phyloP scores from a whole-genome alignment of 2,888 invertebrate species.

The Marronus borbonicus region DNA sequence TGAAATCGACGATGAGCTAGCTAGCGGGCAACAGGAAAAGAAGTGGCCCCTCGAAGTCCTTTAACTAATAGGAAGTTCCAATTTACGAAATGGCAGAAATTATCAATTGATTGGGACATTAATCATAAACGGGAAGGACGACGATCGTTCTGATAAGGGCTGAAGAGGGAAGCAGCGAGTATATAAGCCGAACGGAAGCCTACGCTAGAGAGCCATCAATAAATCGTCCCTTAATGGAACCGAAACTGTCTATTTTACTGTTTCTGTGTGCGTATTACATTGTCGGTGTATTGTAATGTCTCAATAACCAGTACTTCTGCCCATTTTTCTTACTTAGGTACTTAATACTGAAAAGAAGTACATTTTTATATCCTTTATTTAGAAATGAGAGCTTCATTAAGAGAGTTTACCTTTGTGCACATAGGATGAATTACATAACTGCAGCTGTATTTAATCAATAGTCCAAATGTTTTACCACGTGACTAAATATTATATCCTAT shows the following conservation, averaged over 20 bases:
- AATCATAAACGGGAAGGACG: slow-evolving; percentile 42
- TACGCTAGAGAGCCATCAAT: slow-evolving; percentile 39
- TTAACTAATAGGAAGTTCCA: slow-evolving; percentile 48
- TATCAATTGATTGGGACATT: slow-evolving; percentile 48
- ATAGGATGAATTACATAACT: too few species aligned
- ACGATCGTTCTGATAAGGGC: slow-evolving; percentile 42
- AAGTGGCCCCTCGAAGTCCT: slow-evolving; percentile 38
- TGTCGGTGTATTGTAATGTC: slow-evolving; percentile 6
- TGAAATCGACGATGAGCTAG: slow-evolving; percentile 22
- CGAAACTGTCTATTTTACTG: slow-evolving; percentile 43
- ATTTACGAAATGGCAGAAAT: slow-evolving; percentile 48
- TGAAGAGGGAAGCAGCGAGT: slow-evolving; percentile 8
- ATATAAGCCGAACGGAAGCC: slow-evolving; percentile 25
- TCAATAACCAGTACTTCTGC: slow-evolving; percentile 23
- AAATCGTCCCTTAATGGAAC: slow-evolving; percentile 45
- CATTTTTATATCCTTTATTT: too few species aligned
- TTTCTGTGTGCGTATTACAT: slow-evolving; percentile 1
- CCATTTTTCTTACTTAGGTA: neutral
- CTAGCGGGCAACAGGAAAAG: slow-evolving; percentile 10
- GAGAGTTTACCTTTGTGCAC: too few species aligned
- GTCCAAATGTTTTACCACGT: too few species aligned
- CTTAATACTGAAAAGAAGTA: too few species aligned
- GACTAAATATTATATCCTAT: too few species aligned
- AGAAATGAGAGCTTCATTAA: too few species aligned
- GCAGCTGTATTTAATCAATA: too few species aligned